Evolutionary conservation across 2,888 invertebrate species (phyloP).

Genomic region (Molanna angustata): DNA sequence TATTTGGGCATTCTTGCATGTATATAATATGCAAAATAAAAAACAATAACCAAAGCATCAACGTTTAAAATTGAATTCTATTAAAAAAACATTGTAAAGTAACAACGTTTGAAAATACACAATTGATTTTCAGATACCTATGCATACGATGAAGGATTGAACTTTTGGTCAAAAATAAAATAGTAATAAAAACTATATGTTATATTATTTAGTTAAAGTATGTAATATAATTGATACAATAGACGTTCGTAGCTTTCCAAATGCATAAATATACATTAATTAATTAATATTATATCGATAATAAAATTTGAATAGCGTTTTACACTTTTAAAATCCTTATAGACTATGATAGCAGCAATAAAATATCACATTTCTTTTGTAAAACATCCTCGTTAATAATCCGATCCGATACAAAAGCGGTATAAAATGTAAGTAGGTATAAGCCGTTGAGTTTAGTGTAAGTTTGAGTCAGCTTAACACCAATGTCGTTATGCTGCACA

Average conservation of each 20-base stretch:
- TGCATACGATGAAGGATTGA: too few species aligned
- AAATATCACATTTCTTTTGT: constrained; percentile 32
- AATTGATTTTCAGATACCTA: too few species aligned
- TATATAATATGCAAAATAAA: too few species aligned
- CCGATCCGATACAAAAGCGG: constrained; percentile 19
- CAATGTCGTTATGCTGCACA: too few species aligned
- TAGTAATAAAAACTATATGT: constrained; percentile 22
- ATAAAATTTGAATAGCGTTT: constrained; percentile 28
- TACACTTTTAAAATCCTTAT: constrained; percentile 28
- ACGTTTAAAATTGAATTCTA: too few species aligned
- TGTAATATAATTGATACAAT: constrained; percentile 26
- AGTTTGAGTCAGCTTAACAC: too few species aligned
- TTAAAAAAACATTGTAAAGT: too few species aligned
- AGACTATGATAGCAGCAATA: constrained; percentile 29
- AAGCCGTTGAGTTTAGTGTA: too few species aligned
- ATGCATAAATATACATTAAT: constrained; percentile 24
- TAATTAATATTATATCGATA: constrained; percentile 9
- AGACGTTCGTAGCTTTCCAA: constrained; percentile 24
- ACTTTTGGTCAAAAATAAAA: too few species aligned
- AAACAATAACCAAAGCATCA: too few species aligned
- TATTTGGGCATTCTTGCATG: too few species aligned
- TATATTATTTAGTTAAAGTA: constrained; percentile 25
- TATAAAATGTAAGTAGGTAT: constrained; percentile 13
- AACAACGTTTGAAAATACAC: too few species aligned
- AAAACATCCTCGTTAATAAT: constrained; percentile 11